Evolutionary conservation across 2,888 invertebrate genomes (phyloP).

Genomic region (Elgonia sp.): DNA sequence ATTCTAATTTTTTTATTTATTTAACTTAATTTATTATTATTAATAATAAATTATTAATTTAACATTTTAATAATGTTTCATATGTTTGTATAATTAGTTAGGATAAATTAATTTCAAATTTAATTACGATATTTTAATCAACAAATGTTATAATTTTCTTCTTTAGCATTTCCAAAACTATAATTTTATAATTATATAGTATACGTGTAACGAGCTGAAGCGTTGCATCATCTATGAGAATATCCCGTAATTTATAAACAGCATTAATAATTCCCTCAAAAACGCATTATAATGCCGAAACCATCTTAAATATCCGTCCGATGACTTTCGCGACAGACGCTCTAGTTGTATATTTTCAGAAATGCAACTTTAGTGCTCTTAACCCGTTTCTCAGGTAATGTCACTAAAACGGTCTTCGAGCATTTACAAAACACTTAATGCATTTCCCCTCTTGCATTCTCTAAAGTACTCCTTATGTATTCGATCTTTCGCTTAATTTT

Average conservation of each 20-base stretch:
- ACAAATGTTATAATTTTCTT: not conserved
- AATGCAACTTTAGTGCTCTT: slow-evolving; percentile 77
- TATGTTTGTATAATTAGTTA: too few species aligned
- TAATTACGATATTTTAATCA: slow-evolving; percentile 21
- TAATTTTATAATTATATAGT: too few species aligned
- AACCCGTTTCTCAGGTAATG: slow-evolving; percentile 82
- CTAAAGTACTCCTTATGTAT: slow-evolving; percentile 36
- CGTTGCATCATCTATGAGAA: slow-evolving; percentile 35
- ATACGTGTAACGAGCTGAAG: slow-evolving; percentile 20
- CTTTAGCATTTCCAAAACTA: not conserved
- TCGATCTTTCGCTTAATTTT: slow-evolving; percentile 51
- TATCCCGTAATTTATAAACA: slow-evolving; percentile 25
- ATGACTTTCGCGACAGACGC: slow-evolving; percentile 68
- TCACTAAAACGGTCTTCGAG: slow-evolving; percentile 80
- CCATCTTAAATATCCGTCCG: slow-evolving; percentile 30
- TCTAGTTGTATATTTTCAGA: slow-evolving; percentile 83
- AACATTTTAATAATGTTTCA: too few species aligned
- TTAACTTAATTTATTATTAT: too few species aligned
- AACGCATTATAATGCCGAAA: slow-evolving; percentile 44
- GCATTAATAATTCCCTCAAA: slow-evolving; percentile 47
- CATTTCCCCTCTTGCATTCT: slow-evolving; percentile 23
- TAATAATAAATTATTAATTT: too few species aligned
- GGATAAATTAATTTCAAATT: too few species aligned
- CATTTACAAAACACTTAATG: slow-evolving; percentile 73
- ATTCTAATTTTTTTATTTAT: too few species aligned